Base-by-base conservation (phyloP, 2,888 invertebrate species). In the Drosophila barbarae region DNA sequence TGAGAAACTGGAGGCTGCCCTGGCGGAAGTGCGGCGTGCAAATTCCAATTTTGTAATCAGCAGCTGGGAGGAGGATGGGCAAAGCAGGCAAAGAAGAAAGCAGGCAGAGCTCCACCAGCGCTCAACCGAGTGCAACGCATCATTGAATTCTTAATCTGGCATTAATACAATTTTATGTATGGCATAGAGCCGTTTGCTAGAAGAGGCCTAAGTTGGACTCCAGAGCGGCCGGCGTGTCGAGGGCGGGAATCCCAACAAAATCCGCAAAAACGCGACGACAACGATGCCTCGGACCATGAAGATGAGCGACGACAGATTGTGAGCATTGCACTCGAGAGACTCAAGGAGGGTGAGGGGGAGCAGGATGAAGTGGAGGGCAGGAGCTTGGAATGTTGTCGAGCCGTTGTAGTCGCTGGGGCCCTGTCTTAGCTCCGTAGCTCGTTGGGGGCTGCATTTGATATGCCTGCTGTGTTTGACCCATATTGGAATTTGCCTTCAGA, bases 141-240 rank as follows among this genome's bases (percentile, higher is more conserved):
- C 82, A 77, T 72, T 76, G 73, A 72, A 74, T 77, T 76, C 84
- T 77, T 82, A 85, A 85, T 86, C 86, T 82, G 80, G 85, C 77
- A 84, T 86, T 86, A 85, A 85, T 85, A 81, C 77, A 86, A 85
- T 85, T 86, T 83, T 57, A 73, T 76, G 76, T 78, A 54, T 69
- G 71, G 76, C 73, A 54, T 69, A 68, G 50, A 69, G 59, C 53
- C 54, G 55, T 38, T 41, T 23, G 44, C 47, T 23, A 51, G 42
- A 51, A 23, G 39, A 39, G 42, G 32, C 36, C 34, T 30, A 26
- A 23, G 23, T 15, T 34, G 47, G 38, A 13, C 26, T 28, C 46
- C 46, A 30, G 34, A 26, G 30, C 42, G n/a, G 42, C 26, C 15
- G 38, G 39, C 32, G 23, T 28, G 50, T 47, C 12, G 32, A 44